These are phyloP conservation scores for Chelidonichthys spinosus DNA, from an alignment of 2,797 vertebrate genomes.

Conservation along the genomic window DNA sequence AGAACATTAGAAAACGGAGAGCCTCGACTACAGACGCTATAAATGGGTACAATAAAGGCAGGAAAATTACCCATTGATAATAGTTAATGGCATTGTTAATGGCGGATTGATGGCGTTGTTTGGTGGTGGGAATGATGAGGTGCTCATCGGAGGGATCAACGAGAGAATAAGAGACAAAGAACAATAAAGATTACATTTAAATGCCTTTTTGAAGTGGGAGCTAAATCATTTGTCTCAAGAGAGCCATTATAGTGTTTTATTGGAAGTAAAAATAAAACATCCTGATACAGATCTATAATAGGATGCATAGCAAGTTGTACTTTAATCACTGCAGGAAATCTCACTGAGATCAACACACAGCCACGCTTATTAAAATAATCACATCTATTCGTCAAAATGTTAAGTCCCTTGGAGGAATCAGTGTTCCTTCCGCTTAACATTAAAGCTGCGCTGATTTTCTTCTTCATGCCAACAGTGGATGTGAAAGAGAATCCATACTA, in stretches of 20 bases:
- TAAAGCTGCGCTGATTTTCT: constrained; percentile 5
- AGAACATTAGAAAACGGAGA: constrained; percentile 21
- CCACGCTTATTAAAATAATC: constrained; percentile 4
- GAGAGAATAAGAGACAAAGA: background rate
- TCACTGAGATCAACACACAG: constrained; percentile 5
- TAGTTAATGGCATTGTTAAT: constrained; percentile 34
- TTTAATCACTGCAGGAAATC: constrained; percentile 3
- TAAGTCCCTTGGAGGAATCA: constrained; percentile 2
- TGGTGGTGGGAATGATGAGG: background rate
- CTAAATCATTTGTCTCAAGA: background rate
- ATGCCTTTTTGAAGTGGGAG: background rate
- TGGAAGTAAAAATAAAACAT: background rate
- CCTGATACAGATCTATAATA: background rate
- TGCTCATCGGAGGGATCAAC: background rate
- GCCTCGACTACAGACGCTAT: constrained; percentile 1
- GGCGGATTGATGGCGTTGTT: constrained; percentile 17
- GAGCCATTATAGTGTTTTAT: background rate
- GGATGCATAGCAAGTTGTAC: background rate
- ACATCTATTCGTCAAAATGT: constrained; percentile 8
- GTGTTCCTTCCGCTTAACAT: background rate
- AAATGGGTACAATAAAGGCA: background rate
- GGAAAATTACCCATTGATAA: constrained; percentile 10
- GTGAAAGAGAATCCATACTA: background rate
- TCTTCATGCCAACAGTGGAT: constrained; percentile 8
- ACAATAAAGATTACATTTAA: background rate